Evolutionary conservation across 2,113 vertebrate species (phyloP), one percentile per base, ranked within the genome.

Genomic region (Lichenostomus cassidix): DNA sequence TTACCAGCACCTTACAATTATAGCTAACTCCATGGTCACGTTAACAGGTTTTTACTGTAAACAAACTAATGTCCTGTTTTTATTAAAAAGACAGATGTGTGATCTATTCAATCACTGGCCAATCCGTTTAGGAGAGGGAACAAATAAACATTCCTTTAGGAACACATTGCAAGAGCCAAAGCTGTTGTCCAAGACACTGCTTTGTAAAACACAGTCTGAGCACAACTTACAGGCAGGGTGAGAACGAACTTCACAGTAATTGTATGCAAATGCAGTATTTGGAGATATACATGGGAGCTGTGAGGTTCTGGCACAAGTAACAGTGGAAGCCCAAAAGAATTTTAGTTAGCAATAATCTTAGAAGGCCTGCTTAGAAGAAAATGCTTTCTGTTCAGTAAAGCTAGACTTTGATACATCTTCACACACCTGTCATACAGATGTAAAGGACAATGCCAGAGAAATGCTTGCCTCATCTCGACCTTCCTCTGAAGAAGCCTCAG

Each of bases 381-480:
- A 8, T 9, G 9, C 24, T 55, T 90, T 39, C 20, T 78, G 52
- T 39, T 24, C 27, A 49, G 31, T 41, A 74, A 89, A 93, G 27
- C 7, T 5, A 44, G 16, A 21, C 10, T 53, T 90, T 20, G n/a
- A 33, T 24, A 63, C 3, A 52, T 9, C 10, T 2, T 68, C 42
- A n/a, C 27, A 13, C 1, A 10, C 15, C 15, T 31, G 33, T n/a
- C 37, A 58, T 12, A 52, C 27, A 10, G 4, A 13, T 4, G 15
- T 49, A 39, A 7, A 50, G 35, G 11, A 50, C 22, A 35, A 24
- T 22, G 17, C 17, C 67, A 90, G 47, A 47, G 46, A 80, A 90
- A 22, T 11, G 1, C 15, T 17, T 67, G 16, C 25, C 16, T 79
- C 58, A 50, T 50, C 46, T 47, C 2, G 0, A 42, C 50, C 13